Evolutionary conservation across 2,113 vertebrate genomes (phyloP), one percentile per base, ranked within the genome.

Genomic region (Bungarus multicinctus): DNA sequence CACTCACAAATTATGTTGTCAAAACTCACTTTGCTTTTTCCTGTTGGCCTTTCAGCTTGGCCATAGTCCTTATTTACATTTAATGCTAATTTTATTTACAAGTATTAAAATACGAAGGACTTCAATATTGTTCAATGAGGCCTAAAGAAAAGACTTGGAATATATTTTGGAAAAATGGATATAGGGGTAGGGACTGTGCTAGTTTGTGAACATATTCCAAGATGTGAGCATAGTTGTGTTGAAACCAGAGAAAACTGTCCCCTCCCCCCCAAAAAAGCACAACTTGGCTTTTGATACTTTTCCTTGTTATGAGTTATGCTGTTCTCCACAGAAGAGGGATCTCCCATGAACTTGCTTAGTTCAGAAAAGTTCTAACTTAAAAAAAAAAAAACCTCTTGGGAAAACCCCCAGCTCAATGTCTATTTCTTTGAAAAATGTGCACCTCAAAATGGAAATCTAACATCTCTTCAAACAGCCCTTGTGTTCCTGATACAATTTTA

Each of bases 381-480:
- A 52, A 5, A 91, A 85, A 43, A 47, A 47, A 50, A 50, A 50
- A 50, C 7, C 25, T 18, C 55, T 22, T 14, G 89, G 89, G 5
- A 0, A 4, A 58, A 55, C 3, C 54, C 6, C 30, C 27, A 55
- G 90, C 11, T n/a, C 88, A 47, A 25, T 90, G n/a, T 0, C 3
- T 18, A 0, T 12, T 30, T 9, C 57, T 88, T 93, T 85, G 4
- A 87, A 93, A 81, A 8, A 4, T 0, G 0, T 93, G 12, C 52
- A 43, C 20, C 93, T 94, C 92, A 91, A 45, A 93, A 23, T 43
- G 92, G 60, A 53, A 9, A 9, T 94, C 27, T 43, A 47, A 90
- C 25, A 18, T 87, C 3, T 64, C 22, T 64, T 89, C 94, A 92
- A 74, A 89, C 22, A 27, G 2, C 85, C 0, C 47, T 91, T 93